Base-by-base conservation (phyloP, 2,113 vertebrate genomes). In the Istiophorus platypterus region DNA sequence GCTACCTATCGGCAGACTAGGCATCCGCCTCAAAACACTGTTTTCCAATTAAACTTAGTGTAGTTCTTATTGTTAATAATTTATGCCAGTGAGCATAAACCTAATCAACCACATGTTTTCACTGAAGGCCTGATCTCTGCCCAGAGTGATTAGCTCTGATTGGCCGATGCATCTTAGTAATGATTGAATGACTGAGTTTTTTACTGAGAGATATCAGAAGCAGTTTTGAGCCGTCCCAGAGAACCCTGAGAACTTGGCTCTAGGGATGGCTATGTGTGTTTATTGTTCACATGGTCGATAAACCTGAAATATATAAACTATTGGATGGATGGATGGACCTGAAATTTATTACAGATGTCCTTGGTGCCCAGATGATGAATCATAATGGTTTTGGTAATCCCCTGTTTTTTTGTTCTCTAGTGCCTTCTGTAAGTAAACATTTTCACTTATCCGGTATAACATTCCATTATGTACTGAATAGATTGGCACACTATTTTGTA, bases 1-100 rank as follows among this genome's bases (percentile, higher is more conserved):
- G 37, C 67, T 64, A 52, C 59, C 70, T 27, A 57, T 57, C 45
- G 39, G 57, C 57, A 61, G 17, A 64, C 34, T 13, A 31, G n/a
- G 59, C 34, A 20, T 18, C 54, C 31, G 39, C 59, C n/a, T 68
- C 49, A 58, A 37, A 76, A 17, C 70, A 13, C 22, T 67, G 14
- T 75, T 72, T 47, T n/a, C 57, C 39, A 1, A 66, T 56, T 51
- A 68, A 85, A 71, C 42, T 31, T 18, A 39, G 31, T n/a, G n/a
- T 57, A 52, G 41, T n/a, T 85, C 7, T 37, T 47, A 56, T 10
- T 81, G 29, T 4, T 15, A 42, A 56, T 51, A 37, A 27, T 24
- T 63, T 27, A 31, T 47, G 34, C 15, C 12, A 14, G 1, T 58
- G 20, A 11, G 9, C 20, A 9, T 67, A 31, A 59, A 49, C 13